Evolutionary conservation across 2,888 invertebrate species (phyloP).

Genomic region (Clusia tigrina): DNA sequence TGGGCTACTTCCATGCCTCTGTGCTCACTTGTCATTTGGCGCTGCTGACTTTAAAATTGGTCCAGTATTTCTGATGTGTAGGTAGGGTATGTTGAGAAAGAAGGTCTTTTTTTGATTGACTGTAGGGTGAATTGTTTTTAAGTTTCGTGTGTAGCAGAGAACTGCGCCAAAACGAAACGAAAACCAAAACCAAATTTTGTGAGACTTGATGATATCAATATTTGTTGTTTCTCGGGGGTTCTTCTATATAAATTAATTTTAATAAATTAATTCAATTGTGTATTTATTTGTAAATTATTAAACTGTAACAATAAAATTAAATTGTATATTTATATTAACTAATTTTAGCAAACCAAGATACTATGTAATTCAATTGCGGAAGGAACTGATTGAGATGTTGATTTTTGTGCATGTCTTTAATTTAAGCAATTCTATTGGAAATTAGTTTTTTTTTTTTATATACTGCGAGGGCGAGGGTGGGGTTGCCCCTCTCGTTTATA

Average conservation of each 20-base stretch:
- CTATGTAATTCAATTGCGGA: background rate
- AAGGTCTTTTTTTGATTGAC: too few species aligned
- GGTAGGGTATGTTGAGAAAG: too few species aligned
- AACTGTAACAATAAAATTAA: slow-evolving; percentile 3
- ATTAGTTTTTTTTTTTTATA: background rate
- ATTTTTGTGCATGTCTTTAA: background rate
- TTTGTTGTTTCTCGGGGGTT: slow-evolving; percentile 54
- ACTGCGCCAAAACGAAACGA: background rate
- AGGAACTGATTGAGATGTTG: background rate
- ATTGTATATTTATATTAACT: background rate
- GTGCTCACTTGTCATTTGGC: too few species aligned
- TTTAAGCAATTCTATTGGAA: background rate
- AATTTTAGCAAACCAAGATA: background rate
- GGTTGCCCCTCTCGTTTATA: background rate
- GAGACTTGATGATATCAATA: slow-evolving; percentile 14
- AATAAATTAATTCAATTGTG: slow-evolving; percentile 7
- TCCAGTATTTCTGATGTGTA: too few species aligned
- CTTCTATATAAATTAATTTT: slow-evolving; percentile 19
- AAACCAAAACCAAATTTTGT: slow-evolving; percentile 15
- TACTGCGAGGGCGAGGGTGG: background rate
- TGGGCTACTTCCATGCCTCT: too few species aligned
- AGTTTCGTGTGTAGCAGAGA: background rate
- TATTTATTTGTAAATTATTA: slow-evolving; percentile 8
- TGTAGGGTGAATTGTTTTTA: too few species aligned
- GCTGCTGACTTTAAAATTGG: too few species aligned